Conservation (phyloP, 1,140 invertebrate genomes). For the Ceratosolen fusciceps region DNA sequence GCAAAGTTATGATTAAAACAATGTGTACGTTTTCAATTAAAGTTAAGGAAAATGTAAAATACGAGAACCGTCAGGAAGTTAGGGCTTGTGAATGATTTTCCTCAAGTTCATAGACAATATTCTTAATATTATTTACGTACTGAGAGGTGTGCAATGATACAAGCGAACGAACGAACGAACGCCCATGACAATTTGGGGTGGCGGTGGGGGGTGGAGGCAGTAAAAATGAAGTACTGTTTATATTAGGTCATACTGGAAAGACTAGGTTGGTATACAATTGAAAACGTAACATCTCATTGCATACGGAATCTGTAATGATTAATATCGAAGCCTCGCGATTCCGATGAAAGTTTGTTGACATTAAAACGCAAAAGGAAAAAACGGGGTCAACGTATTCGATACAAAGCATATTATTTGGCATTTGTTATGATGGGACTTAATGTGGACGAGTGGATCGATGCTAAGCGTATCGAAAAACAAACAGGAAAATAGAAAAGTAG, state of each 20-base stretch:
- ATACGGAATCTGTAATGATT: constrained; percentile 1
- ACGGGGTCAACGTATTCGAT: background rate
- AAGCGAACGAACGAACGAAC: no score
- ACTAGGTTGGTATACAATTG: background rate
- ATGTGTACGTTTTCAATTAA: background rate
- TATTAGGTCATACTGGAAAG: no score
- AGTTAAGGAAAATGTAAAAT: background rate
- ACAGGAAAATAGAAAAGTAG: background rate
- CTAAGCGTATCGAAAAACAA: background rate
- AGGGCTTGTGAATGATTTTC: background rate
- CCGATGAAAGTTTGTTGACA: background rate
- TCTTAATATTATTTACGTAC: background rate
- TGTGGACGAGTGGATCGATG: background rate
- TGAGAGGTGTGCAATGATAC: background rate
- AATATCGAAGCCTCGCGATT: background rate
- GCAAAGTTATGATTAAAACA: background rate
- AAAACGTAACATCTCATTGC: background rate
- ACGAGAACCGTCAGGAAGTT: background rate
- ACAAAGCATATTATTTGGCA: background rate
- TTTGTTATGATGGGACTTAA: no score
- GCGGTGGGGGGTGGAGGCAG: no score
- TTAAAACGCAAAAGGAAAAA: background rate
- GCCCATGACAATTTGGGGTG: no score
- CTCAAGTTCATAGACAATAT: background rate
- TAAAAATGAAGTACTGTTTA: no score